These are phyloP conservation scores for Sinocyclocheilus rhinocerous DNA, from an alignment of 2,113 vertebrate genomes.

Conservation along the genomic window DNA sequence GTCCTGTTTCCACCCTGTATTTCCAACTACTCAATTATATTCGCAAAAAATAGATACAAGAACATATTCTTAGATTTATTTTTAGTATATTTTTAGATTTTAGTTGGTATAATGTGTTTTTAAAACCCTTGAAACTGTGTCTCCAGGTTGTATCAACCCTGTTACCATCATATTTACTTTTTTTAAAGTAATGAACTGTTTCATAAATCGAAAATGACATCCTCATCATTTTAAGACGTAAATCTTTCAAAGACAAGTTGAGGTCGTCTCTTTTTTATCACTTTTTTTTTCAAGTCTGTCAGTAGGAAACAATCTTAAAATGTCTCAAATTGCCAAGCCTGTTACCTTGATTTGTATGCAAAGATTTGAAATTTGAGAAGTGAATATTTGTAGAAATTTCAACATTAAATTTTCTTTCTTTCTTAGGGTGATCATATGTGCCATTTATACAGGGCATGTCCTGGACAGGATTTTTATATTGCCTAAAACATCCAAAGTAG, in stretches of 20 bases:
- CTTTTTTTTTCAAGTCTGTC: neutral
- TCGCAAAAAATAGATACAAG: neutral
- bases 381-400: neutral
- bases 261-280: neutral
- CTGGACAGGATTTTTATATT: no score
- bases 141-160: neutral
- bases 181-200: neutral
- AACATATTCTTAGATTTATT: no score
- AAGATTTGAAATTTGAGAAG: neutral
- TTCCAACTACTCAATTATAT: neutral
- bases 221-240: neutral
- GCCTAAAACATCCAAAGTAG: no score
- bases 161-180: neutral
- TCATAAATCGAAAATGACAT: neutral
- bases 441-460: no score
- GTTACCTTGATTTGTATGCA: neutral
- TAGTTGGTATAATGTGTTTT: neutral
- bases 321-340: neutral
- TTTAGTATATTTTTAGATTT: neutral
- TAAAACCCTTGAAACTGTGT: neutral
- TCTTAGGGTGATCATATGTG: no score
- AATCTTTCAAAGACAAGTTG: neutral
- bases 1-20: neutral
- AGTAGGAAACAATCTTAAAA: no score
- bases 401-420: neutral